phyloP scores from a whole-genome alignment of 1,140 invertebrate genomes.

The Cyclargus thomasi region DNA sequence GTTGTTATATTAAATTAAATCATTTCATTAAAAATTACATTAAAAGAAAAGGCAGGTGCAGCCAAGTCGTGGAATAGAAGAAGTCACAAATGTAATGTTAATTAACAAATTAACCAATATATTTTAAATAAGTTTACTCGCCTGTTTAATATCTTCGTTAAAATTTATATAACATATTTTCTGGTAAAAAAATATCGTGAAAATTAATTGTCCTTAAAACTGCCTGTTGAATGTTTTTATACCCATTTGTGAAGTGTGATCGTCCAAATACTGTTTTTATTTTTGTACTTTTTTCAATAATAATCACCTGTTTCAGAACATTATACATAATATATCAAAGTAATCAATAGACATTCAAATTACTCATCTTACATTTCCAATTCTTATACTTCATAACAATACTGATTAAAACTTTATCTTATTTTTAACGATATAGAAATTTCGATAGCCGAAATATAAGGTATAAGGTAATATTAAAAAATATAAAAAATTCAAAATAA shows the following conservation, averaged over 20 bases:
- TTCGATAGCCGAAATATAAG: background rate
- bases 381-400: background rate
- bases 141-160: background rate
- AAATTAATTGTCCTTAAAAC: background rate
- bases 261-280: background rate
- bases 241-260: background rate
- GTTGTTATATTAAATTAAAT: too few relatives aligned
- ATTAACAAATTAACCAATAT: too few relatives aligned
- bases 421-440: background rate
- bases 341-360: background rate
- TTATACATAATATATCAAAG: background rate
- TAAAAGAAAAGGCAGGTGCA: too few relatives aligned
- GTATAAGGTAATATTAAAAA: background rate
- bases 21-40: too few relatives aligned
- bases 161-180: background rate
- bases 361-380: background rate
- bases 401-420: background rate
- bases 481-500: background rate
- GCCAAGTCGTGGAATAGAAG: too few relatives aligned
- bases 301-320: background rate
- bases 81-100: too few relatives aligned
- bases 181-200: background rate
- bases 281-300: background rate
- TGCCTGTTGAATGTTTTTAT: constrained; percentile 1
- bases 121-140: background rate